Conservation (phyloP, 2,888 invertebrate species). For the Hypomecis punctinalis region DNA sequence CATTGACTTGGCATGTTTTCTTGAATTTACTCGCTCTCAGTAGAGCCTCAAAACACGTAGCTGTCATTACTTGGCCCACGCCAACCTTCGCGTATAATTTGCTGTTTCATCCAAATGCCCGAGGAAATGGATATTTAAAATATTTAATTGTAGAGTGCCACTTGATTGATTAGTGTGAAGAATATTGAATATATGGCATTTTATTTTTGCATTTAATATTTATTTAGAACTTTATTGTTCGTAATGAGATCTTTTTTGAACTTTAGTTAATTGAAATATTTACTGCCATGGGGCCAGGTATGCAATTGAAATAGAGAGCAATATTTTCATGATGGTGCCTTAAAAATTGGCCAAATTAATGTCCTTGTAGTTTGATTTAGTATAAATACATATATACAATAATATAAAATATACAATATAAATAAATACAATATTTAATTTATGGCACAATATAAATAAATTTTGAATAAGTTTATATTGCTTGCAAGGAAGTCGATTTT, state of each 20-base stretch:
- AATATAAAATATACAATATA: no score
- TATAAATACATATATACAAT: no score
- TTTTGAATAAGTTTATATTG: no score
- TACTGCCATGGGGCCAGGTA: no score
- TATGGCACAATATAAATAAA: no score
- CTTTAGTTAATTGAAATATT: no score
- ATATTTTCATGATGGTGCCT: no score
- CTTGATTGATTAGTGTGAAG: constrained; percentile 17
- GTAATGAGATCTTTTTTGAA: no score
- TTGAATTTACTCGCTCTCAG: constrained; percentile 13
- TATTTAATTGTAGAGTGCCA: constrained; percentile 16
- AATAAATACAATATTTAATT: no score
- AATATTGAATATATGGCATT: constrained; percentile 25
- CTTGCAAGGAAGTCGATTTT: constrained; percentile 7
- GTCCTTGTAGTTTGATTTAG: background rate
- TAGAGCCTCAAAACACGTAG: constrained; percentile 16
- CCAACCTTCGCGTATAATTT: constrained; percentile 39
- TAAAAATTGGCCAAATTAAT: background rate
- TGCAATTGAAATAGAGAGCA: no score
- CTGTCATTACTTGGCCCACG: constrained; percentile 43
- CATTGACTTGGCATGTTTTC: no score
- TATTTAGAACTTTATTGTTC: background rate
- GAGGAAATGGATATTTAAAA: constrained; percentile 43
- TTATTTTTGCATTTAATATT: constrained; percentile 21
- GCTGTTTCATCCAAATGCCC: constrained; percentile 40